Percentiles rank a stretch among this genome's conserved stretches.
Conservation (phyloP, 2,888 invertebrate species). For the Acanthosepion lycidas region DNA sequence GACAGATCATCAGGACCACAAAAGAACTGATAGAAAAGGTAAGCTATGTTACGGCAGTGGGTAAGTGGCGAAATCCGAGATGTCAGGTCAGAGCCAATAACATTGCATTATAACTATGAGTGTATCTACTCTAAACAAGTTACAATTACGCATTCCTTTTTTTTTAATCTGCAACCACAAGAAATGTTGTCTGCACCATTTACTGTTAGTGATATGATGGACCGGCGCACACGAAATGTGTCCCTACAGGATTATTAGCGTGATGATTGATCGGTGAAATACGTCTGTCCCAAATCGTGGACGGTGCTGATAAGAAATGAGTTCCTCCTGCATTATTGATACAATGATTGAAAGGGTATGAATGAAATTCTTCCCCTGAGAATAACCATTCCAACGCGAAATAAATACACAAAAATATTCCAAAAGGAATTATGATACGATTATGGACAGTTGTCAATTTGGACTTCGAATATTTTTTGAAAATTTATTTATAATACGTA, state of each 20-base stretch:
- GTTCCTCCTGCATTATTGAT: neutral
- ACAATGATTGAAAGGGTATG: neutral
- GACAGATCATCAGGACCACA: no score
- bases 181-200: neutral
- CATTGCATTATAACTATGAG: no score
- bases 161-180: neutral
- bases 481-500: neutral
- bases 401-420: neutral
- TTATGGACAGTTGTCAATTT: neutral
- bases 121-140: neutral
- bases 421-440: neutral
- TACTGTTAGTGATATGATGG: neutral
- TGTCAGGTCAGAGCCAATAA: no score
- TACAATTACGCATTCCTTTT: neutral
- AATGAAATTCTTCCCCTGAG: neutral
- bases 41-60: no score
- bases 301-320: constrained; percentile 24
- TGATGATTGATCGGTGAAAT: constrained; percentile 9
- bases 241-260: neutral
- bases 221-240: neutral
- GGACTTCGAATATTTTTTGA: neutral
- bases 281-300: neutral
- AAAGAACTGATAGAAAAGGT: no score
- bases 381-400: neutral
- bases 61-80: no score